These are phyloP conservation scores for Epistrophe grossulariae DNA, from an alignment of 2,888 invertebrate genomes.

Conservation along the genomic window DNA sequence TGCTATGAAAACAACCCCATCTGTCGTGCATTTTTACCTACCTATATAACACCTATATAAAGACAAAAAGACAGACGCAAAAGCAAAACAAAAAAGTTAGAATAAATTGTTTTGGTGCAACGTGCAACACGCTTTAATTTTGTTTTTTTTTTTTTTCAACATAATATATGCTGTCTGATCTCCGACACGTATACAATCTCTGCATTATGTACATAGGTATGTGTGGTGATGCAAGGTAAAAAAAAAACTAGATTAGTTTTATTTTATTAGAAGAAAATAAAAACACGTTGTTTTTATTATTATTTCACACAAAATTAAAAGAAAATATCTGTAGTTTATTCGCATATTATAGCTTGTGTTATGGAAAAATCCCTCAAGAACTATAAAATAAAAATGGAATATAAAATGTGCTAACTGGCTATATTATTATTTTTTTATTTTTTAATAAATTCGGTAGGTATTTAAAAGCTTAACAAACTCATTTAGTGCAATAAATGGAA, in stretches of 20 bases:
- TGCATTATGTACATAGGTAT: slow-evolving; percentile 10
- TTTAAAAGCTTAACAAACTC: too few relatives aligned
- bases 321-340: not conserved
- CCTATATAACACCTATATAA: too few relatives aligned
- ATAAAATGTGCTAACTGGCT: too few relatives aligned
- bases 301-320: not conserved
- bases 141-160: slow-evolving; percentile 24
- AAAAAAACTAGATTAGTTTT: slow-evolving; percentile 8
- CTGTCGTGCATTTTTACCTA: not conserved
- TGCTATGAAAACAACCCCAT: slow-evolving; percentile 17
- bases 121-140: slow-evolving; percentile 37
- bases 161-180: slow-evolving; percentile 5
- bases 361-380: too few relatives aligned
- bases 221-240: not conserved
- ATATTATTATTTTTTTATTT: too few relatives aligned
- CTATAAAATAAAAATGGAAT: too few relatives aligned
- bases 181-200: slow-evolving; percentile 12
- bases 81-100: slow-evolving; percentile 1
- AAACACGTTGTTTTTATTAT: not conserved
- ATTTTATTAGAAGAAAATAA: not conserved
- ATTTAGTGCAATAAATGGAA: too few relatives aligned
- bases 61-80: slow-evolving; percentile 27
- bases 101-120: slow-evolving; percentile 56
- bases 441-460: too few relatives aligned
- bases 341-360: too few relatives aligned